Base-by-base conservation (phyloP, 2,797 vertebrate species). In the Paedocypris micromegethes region DNA sequence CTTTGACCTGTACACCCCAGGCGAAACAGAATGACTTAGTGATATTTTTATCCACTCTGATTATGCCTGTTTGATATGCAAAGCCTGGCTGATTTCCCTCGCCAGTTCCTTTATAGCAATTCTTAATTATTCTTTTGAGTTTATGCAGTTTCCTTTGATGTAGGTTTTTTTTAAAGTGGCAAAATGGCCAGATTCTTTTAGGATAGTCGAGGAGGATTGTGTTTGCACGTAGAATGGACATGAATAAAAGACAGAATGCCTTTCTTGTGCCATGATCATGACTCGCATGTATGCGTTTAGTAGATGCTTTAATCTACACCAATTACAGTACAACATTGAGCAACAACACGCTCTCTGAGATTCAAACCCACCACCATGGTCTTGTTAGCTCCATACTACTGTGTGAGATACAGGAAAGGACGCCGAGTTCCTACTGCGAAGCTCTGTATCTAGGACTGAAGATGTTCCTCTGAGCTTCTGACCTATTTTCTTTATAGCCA, bases 41-140 rank as follows among this genome's bases (percentile, higher is more conserved):
- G 70, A 59, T 82, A 74, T 82, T 78, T 82, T 78, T 82, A 78
- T 78, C 76, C 66, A 59, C 50, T 53, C 59, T 74, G 73, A 79
- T 80, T 80, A 75, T 72, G 66, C 70, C 48, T 71, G 65, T 70
- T 74, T 72, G 68, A 75, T 73, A 71, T 75, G 70, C 70, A 73
- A 75, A 75, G 69, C 63, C 60, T 76, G 53, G 47, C 54, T 63
- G 62, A 74, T 74, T 77, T 81, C 76, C 74, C 73, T 67, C 58
- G 75, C 76, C 76, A 76, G 54, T 66, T 64, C 66, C 56, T 61
- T 73, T 64, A 68, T 66, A 56, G 68, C 65, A 23, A 65, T 63
- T 76, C 69, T 74, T 78, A 80, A 76, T 81, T 72, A 71, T 75
- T 72, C 60, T 62, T 68, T 72, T 51, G 37, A 74, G 61, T 57